phyloP scores from a whole-genome alignment of 2,113 vertebrate genomes.

The Benitochromis conjunctus region DNA sequence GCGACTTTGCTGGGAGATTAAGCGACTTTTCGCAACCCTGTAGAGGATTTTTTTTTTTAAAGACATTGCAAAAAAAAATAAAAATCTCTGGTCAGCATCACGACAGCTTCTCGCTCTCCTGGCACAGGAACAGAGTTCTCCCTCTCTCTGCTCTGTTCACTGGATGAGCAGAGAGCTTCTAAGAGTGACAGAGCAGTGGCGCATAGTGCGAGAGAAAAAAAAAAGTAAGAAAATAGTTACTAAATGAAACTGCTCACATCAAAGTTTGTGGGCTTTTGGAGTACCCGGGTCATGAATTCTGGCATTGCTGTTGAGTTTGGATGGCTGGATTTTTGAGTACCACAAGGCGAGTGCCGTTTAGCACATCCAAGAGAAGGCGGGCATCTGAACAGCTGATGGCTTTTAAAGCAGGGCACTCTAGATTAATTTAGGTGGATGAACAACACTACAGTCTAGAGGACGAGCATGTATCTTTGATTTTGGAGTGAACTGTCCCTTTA shows the following conservation, averaged over 20 bases:
- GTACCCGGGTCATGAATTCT: not conserved
- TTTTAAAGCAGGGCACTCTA: not conserved
- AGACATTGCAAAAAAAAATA: not conserved
- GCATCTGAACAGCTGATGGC: not conserved
- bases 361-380: not conserved
- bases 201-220: fast-evolving
- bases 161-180: not conserved
- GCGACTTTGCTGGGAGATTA: not conserved
- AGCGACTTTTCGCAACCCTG: not conserved
- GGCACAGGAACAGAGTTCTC: not conserved
- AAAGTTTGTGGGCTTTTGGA: not conserved
- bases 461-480: not conserved
- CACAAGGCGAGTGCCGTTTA: not conserved
- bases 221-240: not conserved
- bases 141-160: not conserved
- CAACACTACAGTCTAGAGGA: not conserved
- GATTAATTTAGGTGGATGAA: not conserved
- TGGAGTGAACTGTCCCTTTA: not conserved
- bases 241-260: not conserved
- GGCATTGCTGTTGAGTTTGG: not conserved
- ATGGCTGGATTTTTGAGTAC: not conserved
- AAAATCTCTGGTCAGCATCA: not conserved
- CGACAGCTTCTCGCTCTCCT: not conserved
- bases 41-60: not conserved
- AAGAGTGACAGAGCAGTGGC: not conserved